These are phyloP conservation scores for Eupithecia exiguata DNA, from an alignment of 2,888 invertebrate species.

Conservation along the genomic window DNA sequence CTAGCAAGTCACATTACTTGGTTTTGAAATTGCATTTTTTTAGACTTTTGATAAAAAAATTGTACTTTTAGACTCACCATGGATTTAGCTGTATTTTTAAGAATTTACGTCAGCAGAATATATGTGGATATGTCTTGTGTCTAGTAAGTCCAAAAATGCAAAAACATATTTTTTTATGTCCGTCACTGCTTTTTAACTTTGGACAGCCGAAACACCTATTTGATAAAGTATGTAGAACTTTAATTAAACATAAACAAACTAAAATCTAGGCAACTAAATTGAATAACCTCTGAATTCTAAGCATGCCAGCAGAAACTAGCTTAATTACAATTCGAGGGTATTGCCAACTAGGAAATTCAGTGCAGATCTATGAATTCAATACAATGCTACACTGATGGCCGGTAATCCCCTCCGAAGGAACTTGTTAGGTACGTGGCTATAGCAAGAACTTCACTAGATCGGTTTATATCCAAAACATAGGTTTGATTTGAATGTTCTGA, in stretches of 20 bases:
- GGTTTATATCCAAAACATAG: background rate
- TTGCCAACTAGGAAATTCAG: conserved; percentile 3
- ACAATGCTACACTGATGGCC: conserved; percentile 1
- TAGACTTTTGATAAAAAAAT: no score
- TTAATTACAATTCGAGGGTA: conserved; percentile 1
- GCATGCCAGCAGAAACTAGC: background rate
- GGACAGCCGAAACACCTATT: no score
- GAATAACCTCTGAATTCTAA: background rate
- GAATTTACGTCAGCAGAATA: no score
- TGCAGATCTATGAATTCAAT: conserved; percentile 9
- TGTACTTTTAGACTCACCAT: no score
- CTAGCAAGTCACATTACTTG: no score
- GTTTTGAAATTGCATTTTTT: no score
- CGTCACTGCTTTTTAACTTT: no score
- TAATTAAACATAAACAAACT: background rate
- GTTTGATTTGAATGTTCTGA: background rate
- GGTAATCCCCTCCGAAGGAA: conserved; percentile 6
- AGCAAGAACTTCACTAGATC: background rate
- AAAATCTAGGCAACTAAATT: background rate
- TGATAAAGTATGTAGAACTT: no score
- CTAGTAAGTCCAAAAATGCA: no score
- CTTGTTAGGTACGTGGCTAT: background rate
- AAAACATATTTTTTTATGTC: no score
- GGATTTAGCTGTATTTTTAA: no score
- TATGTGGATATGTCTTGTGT: no score